Percentiles rank a stretch among this genome's conserved stretches.
Evolutionary conservation across 1,140 invertebrate species (phyloP).

Genomic region (Oryctes rhinoceros): DNA sequence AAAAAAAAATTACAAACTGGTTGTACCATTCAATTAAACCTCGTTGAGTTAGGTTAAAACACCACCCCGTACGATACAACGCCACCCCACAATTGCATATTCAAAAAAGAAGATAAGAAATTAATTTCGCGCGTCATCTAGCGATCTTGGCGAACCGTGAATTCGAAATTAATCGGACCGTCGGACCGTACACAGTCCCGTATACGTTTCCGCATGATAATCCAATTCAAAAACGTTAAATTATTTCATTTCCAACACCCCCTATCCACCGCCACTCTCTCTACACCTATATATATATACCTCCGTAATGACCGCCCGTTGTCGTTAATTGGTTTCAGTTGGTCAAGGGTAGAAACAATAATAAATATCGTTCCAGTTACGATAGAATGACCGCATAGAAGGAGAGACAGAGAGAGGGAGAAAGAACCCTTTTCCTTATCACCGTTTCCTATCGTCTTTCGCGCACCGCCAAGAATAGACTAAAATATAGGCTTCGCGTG

Average conservation of each 20-base stretch:
- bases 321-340: slow-evolving; percentile 31
- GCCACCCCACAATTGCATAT: background rate
- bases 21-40: too few species aligned
- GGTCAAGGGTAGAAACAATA: slow-evolving; percentile 37
- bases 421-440: slow-evolving; percentile 6
- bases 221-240: slow-evolving; percentile 30
- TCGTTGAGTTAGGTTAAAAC: background rate
- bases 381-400: background rate
- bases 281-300: background rate
- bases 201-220: slow-evolving; percentile 10
- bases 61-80: background rate
- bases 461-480: slow-evolving; percentile 18
- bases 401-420: background rate
- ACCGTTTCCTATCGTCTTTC: slow-evolving; percentile 4
- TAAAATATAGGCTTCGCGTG: slow-evolving; percentile 13
- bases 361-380: slow-evolving; percentile 18
- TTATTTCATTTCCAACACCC: slow-evolving; percentile 10
- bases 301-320: slow-evolving; percentile 18
- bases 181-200: slow-evolving; percentile 2
- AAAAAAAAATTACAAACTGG: too few species aligned
- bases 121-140: slow-evolving; percentile 31
- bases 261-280: background rate
- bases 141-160: slow-evolving; percentile 7
- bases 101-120: slow-evolving; percentile 2
- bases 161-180: background rate